Percentiles rank a stretch among this genome's conserved stretches.
These are phyloP conservation scores for Eilema caniola DNA, from an alignment of 2,888 invertebrate genomes.

Conservation along the genomic window DNA sequence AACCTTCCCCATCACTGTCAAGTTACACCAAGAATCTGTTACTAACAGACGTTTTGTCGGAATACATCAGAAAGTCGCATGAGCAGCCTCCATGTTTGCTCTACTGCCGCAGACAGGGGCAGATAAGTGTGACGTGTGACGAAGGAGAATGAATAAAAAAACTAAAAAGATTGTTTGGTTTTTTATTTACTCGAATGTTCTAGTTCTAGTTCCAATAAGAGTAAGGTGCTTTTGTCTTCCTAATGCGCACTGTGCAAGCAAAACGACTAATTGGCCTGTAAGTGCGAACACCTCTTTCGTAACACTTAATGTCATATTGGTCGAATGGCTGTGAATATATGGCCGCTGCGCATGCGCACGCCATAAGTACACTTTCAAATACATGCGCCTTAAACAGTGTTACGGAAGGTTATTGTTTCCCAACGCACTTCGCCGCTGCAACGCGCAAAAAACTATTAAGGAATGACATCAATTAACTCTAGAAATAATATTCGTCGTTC, in stretches of 20 bases:
- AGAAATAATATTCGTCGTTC: background rate
- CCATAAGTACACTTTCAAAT: constrained; percentile 5
- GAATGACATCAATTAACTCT: background rate
- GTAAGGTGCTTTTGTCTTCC: background rate
- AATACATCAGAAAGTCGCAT: too few relatives aligned
- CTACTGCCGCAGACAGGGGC: too few relatives aligned
- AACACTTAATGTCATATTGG: background rate
- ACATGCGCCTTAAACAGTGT: background rate
- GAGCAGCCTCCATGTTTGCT: too few relatives aligned
- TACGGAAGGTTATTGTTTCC: constrained; percentile 13
- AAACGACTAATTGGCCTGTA: background rate
- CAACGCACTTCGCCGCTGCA: constrained; percentile 3
- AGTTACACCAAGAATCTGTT: too few relatives aligned
- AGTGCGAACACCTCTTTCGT: background rate
- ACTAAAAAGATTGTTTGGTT: too few relatives aligned
- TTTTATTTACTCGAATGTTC: background rate
- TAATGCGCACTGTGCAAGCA: background rate
- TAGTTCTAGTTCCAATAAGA: background rate
- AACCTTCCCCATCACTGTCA: too few relatives aligned
- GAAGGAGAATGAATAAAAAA: too few relatives aligned
- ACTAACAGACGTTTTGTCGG: too few relatives aligned
- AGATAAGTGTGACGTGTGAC: too few relatives aligned
- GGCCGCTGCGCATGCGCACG: background rate
- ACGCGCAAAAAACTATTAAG: background rate
- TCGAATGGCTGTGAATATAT: background rate